Evolutionary conservation across 2,797 vertebrate species (phyloP).

Genomic region (Pteropus rufus): DNA sequence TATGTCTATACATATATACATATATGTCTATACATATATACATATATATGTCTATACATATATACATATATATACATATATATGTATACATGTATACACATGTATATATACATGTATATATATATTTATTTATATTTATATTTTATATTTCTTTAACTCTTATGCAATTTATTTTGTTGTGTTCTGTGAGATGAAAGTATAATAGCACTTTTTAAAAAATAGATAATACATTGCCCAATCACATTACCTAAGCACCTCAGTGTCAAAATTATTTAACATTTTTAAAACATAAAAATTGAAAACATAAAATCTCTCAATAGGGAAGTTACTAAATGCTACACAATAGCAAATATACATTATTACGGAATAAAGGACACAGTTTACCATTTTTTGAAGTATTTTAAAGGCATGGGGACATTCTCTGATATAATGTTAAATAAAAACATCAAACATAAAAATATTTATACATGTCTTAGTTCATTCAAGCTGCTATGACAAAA

Average conservation of each 20-base stretch:
- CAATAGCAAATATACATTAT: background rate
- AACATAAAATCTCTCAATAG: background rate
- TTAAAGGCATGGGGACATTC: background rate
- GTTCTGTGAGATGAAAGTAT: background rate
- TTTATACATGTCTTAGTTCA: background rate
- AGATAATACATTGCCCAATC: background rate
- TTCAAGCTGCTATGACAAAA: background rate
- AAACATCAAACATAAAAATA: background rate
- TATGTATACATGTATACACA: no score
- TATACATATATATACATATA: no score
- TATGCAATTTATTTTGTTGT: background rate
- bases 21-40: no score
- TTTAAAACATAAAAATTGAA: background rate
- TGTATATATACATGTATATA: no score
- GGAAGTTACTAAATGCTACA: background rate
- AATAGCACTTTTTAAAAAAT: background rate
- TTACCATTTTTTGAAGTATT: background rate
- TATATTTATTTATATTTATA: no score
- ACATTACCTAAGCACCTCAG: background rate
- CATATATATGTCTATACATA: no score
- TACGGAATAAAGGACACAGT: background rate
- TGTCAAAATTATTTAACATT: background rate
- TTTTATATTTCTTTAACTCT: background rate
- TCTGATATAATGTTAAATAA: background rate
- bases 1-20: background rate